These are phyloP conservation scores for Margaritifera margaritifera DNA, from an alignment of 2,888 invertebrate genomes.

Conservation along the genomic window DNA sequence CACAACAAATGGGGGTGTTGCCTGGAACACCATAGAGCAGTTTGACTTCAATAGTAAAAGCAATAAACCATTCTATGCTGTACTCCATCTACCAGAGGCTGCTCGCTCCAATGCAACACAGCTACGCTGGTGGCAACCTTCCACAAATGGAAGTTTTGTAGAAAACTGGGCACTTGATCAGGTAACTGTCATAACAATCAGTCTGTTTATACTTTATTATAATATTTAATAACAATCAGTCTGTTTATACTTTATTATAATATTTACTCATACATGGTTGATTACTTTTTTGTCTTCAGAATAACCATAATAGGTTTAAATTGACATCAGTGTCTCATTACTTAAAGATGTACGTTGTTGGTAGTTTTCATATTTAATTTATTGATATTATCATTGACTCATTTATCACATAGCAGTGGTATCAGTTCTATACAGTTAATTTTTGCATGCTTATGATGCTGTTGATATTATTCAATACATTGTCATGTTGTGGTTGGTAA, in stretches of 20 bases:
- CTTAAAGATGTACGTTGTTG: background rate
- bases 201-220: background rate
- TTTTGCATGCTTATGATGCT: no score
- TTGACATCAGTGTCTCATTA: background rate
- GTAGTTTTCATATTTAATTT: background rate
- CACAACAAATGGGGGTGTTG: conserved; percentile 70
- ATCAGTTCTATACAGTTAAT: no score
- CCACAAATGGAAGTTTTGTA: conserved; percentile 60
- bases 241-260: background rate
- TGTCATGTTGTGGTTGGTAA: no score
- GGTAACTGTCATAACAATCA: conserved; percentile 45
- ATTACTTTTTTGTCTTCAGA: background rate
- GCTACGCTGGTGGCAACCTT: conserved; percentile 72
- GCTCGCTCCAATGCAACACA: conserved; percentile 65
- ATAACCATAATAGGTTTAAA: background rate
- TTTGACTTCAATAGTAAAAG: conserved; percentile 64
- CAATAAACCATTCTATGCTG: conserved; percentile 62
- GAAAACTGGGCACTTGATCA: conserved; percentile 73
- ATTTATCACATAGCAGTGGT: no score
- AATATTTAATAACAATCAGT: no score
- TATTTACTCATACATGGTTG: no score
- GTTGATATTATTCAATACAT: no score
- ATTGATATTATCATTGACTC: no score
- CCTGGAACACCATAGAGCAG: conserved; percentile 72
- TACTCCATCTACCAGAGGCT: conserved; percentile 64